These are phyloP conservation scores for Chionodraco myersi DNA, from an alignment of 2,113 vertebrate genomes.

Conservation along the genomic window DNA sequence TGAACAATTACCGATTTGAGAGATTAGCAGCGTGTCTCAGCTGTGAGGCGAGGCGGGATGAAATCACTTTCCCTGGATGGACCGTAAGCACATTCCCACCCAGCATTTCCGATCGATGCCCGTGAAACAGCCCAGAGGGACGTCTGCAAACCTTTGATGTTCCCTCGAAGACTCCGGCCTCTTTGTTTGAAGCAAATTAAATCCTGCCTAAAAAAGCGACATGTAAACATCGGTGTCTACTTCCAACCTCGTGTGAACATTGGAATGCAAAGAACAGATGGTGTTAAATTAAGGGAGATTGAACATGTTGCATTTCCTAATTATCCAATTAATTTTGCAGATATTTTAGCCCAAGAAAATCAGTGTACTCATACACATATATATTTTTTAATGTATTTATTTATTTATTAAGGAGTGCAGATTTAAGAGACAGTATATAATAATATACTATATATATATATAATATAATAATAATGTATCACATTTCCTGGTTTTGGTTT, in stretches of 20 bases:
- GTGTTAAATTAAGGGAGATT: conserved; percentile 1
- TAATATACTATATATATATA: too few relatives aligned
- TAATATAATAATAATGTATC: too few relatives aligned
- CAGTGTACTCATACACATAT: neutral
- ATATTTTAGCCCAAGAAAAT: conserved; percentile 6
- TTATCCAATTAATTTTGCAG: conserved; percentile 11
- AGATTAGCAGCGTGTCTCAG: conserved; percentile 54
- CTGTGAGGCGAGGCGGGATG: conserved; percentile 24
- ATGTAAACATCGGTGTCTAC: conserved; percentile 30
- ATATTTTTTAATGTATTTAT: neutral
- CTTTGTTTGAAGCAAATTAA: conserved; percentile 65
- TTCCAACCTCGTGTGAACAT: conserved; percentile 15
- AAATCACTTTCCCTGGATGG: conserved; percentile 43
- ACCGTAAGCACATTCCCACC: conserved; percentile 59
- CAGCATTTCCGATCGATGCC: conserved; percentile 64
- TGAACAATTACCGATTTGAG: conserved; percentile 49
- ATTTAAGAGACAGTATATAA: too few relatives aligned
- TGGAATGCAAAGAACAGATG: conserved; percentile 14
- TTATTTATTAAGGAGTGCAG: too few relatives aligned
- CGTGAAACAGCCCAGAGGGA: conserved; percentile 60
- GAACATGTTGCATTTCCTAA: conserved; percentile 30
- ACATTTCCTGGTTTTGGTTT: too few relatives aligned
- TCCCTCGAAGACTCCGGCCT: conserved; percentile 61
- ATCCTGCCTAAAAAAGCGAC: conserved; percentile 36
- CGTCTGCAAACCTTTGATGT: conserved; percentile 68